phyloP scores from a whole-genome alignment of 2,888 invertebrate genomes.

The Idaea aversata region DNA sequence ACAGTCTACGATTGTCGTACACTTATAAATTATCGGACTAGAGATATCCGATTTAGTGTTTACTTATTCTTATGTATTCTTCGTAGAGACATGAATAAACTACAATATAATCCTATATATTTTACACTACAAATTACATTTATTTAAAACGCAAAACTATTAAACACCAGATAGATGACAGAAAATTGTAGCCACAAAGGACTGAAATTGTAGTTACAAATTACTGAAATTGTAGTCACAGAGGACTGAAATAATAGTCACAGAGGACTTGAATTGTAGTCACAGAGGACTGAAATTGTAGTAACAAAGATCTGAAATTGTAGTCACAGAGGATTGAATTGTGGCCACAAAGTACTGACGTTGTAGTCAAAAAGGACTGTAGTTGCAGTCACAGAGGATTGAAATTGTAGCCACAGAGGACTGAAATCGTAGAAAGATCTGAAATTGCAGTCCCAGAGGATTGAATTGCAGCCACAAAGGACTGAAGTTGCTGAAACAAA shows the following conservation, averaged over 20 bases:
- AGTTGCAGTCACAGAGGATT: background rate
- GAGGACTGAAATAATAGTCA: background rate
- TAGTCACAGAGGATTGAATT: no score
- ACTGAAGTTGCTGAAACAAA: background rate
- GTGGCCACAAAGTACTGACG: no score
- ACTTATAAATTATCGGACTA: slow-evolving; percentile 20
- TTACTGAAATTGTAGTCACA: background rate
- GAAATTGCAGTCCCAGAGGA: no score
- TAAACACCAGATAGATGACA: background rate
- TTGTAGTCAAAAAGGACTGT: background rate
- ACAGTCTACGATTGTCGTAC: slow-evolving; percentile 32
- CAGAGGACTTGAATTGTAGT: no score
- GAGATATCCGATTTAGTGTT: slow-evolving; percentile 16
- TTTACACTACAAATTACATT: background rate
- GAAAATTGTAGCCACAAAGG: background rate
- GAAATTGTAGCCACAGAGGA: background rate
- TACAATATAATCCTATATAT: background rate
- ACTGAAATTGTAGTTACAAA: background rate
- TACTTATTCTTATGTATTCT: slow-evolving; percentile 2
- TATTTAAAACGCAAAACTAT: background rate
- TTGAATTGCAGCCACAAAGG: background rate
- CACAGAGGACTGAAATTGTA: no score
- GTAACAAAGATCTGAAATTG: no score
- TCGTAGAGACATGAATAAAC: background rate
- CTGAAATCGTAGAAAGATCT: background rate